Percentiles rank a stretch among this genome's conserved stretches.
Evolutionary conservation across 92 coral and sea anemone species (phyloP).

Genomic region (Parazoanthus atlanticus): DNA sequence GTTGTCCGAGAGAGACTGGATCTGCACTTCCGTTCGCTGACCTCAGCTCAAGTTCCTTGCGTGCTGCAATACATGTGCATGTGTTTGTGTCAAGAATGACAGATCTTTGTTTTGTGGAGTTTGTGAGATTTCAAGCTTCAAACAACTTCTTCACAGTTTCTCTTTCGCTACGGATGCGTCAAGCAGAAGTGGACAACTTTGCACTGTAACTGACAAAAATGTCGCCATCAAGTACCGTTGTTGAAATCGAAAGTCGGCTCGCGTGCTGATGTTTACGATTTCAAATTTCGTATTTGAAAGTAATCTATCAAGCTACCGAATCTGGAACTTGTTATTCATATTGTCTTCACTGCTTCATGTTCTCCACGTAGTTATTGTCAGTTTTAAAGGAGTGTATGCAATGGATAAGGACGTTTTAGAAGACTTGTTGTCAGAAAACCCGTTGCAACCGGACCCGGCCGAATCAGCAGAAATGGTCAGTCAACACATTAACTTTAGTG

Average conservation of each 20-base stretch:
- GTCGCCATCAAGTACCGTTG: conserved; percentile 28
- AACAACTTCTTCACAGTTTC: not conserved
- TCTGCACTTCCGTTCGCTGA: conserved; percentile 29
- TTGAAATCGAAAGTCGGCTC: not conserved
- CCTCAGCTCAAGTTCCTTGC: not conserved
- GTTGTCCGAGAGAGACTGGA: conserved; percentile 18
- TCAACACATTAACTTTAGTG: not conserved
- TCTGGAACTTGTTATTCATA: not conserved
- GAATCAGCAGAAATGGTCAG: not conserved
- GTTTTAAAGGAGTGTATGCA: not conserved
- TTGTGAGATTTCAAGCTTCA: not conserved
- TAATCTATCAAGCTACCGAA: not conserved
- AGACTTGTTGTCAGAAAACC: conserved; percentile 11
- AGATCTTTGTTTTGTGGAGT: not conserved
- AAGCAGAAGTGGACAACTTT: not conserved
- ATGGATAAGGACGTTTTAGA: conserved; percentile 25
- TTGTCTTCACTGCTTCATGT: not conserved
- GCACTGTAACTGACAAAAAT: not conserved
- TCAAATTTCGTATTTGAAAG: not conserved
- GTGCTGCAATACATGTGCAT: too few relatives aligned
- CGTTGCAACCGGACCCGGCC: not conserved
- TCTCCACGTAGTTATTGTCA: not conserved
- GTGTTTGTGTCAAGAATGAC: not conserved
- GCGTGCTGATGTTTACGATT: conserved; percentile 18
- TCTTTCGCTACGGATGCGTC: too few relatives aligned